Evolutionary conservation across 2,797 vertebrate genomes (phyloP).

Genomic region (Rhynchonycteris naso): DNA sequence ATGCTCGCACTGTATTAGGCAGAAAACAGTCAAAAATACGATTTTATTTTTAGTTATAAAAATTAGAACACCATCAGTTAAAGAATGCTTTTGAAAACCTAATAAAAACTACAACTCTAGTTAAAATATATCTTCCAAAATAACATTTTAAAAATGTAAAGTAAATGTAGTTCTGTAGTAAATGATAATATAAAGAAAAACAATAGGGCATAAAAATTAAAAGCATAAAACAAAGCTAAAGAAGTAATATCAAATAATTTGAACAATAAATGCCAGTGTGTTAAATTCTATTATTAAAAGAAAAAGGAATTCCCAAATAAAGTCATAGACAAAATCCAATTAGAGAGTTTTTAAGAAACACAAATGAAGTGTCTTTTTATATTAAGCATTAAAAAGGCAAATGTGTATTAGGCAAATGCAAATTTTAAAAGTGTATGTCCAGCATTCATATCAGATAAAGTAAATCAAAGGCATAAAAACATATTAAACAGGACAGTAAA

Average conservation of each 20-base stretch:
- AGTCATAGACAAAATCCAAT: conserved; percentile 62
- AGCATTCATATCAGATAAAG: conserved; percentile 19
- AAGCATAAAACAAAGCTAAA: conserved; percentile 48
- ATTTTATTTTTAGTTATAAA: conserved; percentile 5
- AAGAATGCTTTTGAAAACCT: conserved; percentile 37
- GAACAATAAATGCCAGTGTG: conserved; percentile 21
- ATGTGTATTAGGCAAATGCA: conserved; percentile 18
- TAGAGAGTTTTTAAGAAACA: conserved; percentile 34
- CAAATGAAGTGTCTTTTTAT: conserved; percentile 7
- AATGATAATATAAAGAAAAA: conserved; percentile 44
- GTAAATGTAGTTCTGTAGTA: neutral
- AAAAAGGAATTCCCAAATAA: conserved; percentile 49
- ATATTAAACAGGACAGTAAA: conserved; percentile 25
- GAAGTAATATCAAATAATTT: conserved; percentile 2
- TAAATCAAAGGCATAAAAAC: conserved; percentile 36
- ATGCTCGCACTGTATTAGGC: neutral
- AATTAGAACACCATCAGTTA: conserved; percentile 19
- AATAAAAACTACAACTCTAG: conserved; percentile 7
- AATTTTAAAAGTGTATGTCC: neutral
- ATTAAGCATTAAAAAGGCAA: conserved; percentile 37
- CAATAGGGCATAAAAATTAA: conserved; percentile 49
- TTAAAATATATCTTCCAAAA: conserved; percentile 60
- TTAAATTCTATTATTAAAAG: conserved; percentile 47
- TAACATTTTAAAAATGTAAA: conserved; percentile 13
- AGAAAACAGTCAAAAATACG: conserved; percentile 26